Base-by-base conservation (phyloP, 2,797 vertebrate genomes). In the Pseudochirops cupreus region DNA sequence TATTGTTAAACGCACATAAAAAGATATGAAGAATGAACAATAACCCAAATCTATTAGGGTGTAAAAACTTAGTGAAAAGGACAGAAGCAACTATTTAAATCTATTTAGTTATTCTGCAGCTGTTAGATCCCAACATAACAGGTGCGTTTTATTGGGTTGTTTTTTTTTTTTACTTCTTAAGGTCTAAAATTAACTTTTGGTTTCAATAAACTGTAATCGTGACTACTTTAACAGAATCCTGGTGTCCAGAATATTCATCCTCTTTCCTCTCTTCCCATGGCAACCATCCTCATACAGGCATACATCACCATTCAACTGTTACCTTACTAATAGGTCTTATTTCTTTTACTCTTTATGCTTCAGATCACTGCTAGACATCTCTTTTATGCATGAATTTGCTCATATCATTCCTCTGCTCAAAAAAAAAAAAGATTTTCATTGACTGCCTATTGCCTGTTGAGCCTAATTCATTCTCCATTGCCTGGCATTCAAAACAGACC, bases 61-160 rank as follows among this genome's bases (percentile, higher is more conserved):
- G 52, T 94, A 56, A 97, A 91, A 94, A n/a, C 31, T 95, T 46
- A 93, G 21, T 94, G 93, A 33, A 93, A 97, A 90, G 50, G 95
- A 92, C 46, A 94, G 11, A 95, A 91, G 58, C 16, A 18, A n/a
- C 92, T 87, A 93, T 95, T 87, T 92, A 94, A 95, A 56, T 39
- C 91, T 96, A 93, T 95, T 74, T 87, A 31, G 62, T 82, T 93
- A 39, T 96, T 91, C 54, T 92, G 39, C 97, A 94, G 29, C 91
- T 94, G 62, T 94, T 39, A 62, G 59, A 87, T 50, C 10, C 74
- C 24, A 87, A 50, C 6, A 3, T 50, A 50, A 87, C 9, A 50
- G 24, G 3, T 46, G 0, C 10, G 26, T 87, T 46, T 11, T 46
- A 46, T 24, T 82, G 59, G 24, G 39, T 3, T 67, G n/a, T 12